Conservation (phyloP, 2,888 invertebrate species). For the Pammene aurita region DNA sequence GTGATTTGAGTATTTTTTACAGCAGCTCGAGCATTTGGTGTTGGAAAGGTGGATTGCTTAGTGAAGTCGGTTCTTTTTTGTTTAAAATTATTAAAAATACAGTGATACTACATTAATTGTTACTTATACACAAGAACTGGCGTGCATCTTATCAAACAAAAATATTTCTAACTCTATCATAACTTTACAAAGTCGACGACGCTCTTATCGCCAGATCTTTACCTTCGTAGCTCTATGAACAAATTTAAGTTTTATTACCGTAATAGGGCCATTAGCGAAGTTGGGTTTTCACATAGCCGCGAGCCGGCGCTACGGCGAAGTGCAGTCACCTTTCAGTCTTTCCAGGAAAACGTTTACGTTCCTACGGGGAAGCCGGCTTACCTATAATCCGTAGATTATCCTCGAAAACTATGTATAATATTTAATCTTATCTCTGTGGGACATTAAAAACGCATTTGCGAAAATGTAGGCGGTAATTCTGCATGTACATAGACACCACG, state of each 20-base stretch:
- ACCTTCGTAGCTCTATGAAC: constrained; percentile 55
- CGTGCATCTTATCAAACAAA: constrained; percentile 7
- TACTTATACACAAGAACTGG: not conserved
- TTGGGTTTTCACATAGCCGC: constrained; percentile 59
- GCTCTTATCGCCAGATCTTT: constrained; percentile 47
- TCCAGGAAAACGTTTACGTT: constrained; percentile 45
- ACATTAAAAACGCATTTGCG: constrained; percentile 21
- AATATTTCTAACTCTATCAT: constrained; percentile 2
- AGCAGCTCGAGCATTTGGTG: too few relatives aligned
- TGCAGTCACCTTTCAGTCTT: constrained; percentile 72
- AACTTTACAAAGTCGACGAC: constrained; percentile 32
- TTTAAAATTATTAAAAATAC: too few relatives aligned
- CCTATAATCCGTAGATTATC: not conserved
- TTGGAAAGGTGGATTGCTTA: too few relatives aligned
- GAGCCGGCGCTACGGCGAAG: constrained; percentile 63
- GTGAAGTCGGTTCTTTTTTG: too few relatives aligned
- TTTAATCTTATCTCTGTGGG: constrained; percentile 6
- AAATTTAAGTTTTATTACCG: constrained; percentile 61
- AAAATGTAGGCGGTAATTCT: constrained; percentile 3
- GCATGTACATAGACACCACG: not conserved
- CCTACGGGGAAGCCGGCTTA: constrained; percentile 13
- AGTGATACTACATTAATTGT: not conserved
- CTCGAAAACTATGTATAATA: not conserved
- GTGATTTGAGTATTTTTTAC: too few relatives aligned
- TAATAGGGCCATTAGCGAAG: constrained; percentile 58